phyloP scores from a whole-genome alignment of 35 echinoderm and acorn worm species.

The Ptychodera flava region DNA sequence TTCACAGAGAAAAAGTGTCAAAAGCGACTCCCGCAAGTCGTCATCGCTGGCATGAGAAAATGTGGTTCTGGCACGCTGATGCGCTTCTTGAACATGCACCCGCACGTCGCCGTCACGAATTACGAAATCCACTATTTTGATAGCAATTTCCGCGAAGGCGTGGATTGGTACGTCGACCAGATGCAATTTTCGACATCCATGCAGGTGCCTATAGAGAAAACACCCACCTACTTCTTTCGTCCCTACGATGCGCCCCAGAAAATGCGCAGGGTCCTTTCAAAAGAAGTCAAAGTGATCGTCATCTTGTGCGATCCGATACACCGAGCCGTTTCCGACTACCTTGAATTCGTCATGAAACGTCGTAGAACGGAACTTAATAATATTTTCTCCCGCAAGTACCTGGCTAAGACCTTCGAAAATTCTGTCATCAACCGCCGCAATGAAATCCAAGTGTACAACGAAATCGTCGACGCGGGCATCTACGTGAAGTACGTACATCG shows the following conservation, averaged over 20 bases:
- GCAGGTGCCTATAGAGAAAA: conserved; percentile 39
- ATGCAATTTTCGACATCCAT: conserved; percentile 19
- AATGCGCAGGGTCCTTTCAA: conserved; percentile 17
- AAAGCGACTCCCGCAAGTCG: conserved; percentile 21
- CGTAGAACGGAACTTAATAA: background rate
- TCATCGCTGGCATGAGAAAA: conserved; percentile 24
- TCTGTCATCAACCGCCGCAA: conserved; percentile 52
- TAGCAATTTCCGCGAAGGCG: background rate
- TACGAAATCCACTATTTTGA: conserved; percentile 27
- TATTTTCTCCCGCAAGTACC: conserved; percentile 18
- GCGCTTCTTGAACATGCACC: conserved; percentile 12
- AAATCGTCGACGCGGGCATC: conserved; percentile 48
- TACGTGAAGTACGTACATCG: conserved; percentile 49
- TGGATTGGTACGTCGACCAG: conserved; percentile 25
- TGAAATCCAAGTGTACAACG: conserved; percentile 39
- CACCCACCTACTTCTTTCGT: conserved; percentile 43
- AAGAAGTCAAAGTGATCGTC: conserved; percentile 68
- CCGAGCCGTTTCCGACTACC: conserved; percentile 65
- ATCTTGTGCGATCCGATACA: conserved; percentile 69
- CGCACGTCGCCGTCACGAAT: conserved; percentile 5
- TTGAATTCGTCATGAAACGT: background rate
- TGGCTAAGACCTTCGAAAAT: conserved; percentile 62
- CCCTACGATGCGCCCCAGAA: background rate
- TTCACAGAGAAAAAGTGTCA: background rate
- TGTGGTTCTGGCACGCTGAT: conserved; percentile 6